Conservation (phyloP, 2,113 vertebrate genomes). For the Passer montanus region DNA sequence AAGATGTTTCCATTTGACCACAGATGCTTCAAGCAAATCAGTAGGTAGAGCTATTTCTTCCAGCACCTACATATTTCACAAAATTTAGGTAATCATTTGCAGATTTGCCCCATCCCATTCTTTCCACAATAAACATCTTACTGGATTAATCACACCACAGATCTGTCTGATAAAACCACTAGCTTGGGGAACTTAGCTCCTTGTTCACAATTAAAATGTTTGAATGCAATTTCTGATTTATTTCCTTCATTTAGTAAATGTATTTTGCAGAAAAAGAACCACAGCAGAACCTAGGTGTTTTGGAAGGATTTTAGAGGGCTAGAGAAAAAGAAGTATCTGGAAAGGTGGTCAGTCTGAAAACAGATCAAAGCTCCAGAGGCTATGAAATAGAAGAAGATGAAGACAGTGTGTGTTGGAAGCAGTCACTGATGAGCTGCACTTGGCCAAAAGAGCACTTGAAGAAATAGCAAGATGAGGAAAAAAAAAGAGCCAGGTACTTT, state of each 20-base stretch:
- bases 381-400: slow-evolving; percentile 6
- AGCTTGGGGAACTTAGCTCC: not conserved
- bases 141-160: not conserved
- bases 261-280: not conserved
- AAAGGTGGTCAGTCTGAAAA: slow-evolving; percentile 62
- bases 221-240: not conserved
- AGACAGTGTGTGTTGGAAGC: not conserved
- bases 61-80: not conserved
- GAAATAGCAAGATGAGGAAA: slow-evolving; percentile 1
- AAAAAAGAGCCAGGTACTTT: slow-evolving; percentile 45
- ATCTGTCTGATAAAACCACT: not conserved
- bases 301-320: slow-evolving; percentile 21
- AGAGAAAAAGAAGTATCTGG: slow-evolving; percentile 41
- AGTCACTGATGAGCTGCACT: slow-evolving; percentile 34
- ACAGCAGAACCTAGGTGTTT: slow-evolving; percentile 39
- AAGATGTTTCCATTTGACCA: not conserved
- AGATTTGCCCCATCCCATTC: not conserved
- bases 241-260: not conserved
- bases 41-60: not conserved
- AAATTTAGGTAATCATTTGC: not conserved
- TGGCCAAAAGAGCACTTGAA: slow-evolving; percentile 40
- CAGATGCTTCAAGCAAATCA: not conserved
- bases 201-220: not conserved
- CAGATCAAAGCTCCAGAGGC: slow-evolving; percentile 2
- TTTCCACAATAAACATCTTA: not conserved